Base-by-base conservation (phyloP, 2,113 vertebrate species). In the Xiphophorus couchianus region DNA sequence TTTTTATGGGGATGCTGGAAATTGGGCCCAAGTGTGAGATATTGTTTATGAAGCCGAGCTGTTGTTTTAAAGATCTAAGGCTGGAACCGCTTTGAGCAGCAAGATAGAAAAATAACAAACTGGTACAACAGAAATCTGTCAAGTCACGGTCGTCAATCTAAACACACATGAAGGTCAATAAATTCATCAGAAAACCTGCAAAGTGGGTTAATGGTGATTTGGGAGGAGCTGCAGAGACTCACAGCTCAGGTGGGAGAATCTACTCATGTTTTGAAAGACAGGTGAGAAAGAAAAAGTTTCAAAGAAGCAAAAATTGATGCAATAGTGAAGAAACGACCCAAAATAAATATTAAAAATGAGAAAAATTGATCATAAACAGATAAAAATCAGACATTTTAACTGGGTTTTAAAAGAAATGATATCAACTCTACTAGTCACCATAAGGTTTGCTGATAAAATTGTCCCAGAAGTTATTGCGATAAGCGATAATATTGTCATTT, bases 1-100 rank as follows among this genome's bases (percentile, higher is more conserved):
- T 51, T 64, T 63, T 15, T n/a, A 58, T 73, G 73, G 66, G 69
- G 11, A 68, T 8, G 37, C 9, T 15, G 25, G 51, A 58, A n/a
- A 58, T 58, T 7, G 7, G 51, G 51, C 51, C 51, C 9, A 10
- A n/a, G 9, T 58, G 17, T 25, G 51, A 25, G 51, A 58, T n/a
- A 10, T 25, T 58, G 51, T 58, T 58, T 25, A n/a, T 58, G 51
- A 58, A 58, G 51, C 25, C 2, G 25, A 58, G 22, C 51, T 58
- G 22, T 10, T 58, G 25, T n/a, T 58, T 58, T 6, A 58, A n/a
- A 10, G 9, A 10, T 58, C n/a, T n/a, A n/a, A n/a, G n/a, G n/a
- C 10, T 6, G 9, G 51, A 58, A 22, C n/a, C 8, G 51, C 19
- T 58, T 58, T 58, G 51, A 58, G 22, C 22, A 3, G n/a, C 51